Evolutionary conservation across 2,113 vertebrate genomes (phyloP).

Genomic region (Collichthys lucidus): DNA sequence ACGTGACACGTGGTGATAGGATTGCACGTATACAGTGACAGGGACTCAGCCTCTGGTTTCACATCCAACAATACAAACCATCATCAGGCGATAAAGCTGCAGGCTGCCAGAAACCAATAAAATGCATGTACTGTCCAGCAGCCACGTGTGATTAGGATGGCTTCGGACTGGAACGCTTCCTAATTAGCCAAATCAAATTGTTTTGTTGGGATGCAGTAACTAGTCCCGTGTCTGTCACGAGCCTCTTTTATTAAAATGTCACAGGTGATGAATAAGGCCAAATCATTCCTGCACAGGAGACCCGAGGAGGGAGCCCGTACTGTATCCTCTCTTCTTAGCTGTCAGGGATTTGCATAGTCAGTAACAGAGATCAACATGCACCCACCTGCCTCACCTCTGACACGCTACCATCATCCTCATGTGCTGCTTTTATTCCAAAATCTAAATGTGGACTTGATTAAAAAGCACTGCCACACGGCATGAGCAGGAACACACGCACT

Average conservation of each 20-base stretch:
- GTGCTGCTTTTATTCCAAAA: slow-evolving; percentile 31
- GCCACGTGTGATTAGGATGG: slow-evolving; percentile 45
- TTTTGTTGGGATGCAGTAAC: slow-evolving; percentile 60
- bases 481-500: background rate
- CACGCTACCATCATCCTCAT: slow-evolving; percentile 17
- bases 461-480: slow-evolving; percentile 39
- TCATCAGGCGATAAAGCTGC: slow-evolving; percentile 48
- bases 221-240: slow-evolving; percentile 39
- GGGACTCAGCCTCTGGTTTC: slow-evolving; percentile 30
- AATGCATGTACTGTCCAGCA: slow-evolving; percentile 45
- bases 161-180: slow-evolving; percentile 57
- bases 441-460: slow-evolving; percentile 61
- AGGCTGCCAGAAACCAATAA: slow-evolving; percentile 51
- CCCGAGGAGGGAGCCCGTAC: slow-evolving; percentile 21
- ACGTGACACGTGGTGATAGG: background rate
- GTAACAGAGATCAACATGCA: slow-evolving; percentile 50
- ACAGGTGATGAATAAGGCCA: slow-evolving; percentile 70
- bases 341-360: slow-evolving; percentile 63
- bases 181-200: slow-evolving; percentile 67
- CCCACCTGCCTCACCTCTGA: slow-evolving; percentile 50
- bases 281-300: slow-evolving; percentile 39
- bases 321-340: slow-evolving; percentile 20
- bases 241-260: slow-evolving; percentile 73
- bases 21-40: background rate
- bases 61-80: slow-evolving; percentile 58